phyloP scores from a whole-genome alignment of 2,113 vertebrate genomes.

The Danionella cerebrum region DNA sequence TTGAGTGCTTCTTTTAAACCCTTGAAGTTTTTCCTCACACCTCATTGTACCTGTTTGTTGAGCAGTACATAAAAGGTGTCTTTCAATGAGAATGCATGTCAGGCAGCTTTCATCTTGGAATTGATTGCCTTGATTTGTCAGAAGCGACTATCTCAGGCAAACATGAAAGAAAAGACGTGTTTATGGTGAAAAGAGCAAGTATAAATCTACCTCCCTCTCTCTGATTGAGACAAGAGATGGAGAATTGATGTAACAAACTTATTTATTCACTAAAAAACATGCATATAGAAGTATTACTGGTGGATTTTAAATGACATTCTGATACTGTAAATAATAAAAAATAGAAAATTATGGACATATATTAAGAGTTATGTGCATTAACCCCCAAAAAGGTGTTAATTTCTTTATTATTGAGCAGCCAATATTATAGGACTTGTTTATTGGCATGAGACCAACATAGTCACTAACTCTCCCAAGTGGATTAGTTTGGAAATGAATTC shows the following conservation, averaged over 20 bases:
- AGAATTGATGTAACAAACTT: background rate
- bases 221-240: background rate
- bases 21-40: background rate
- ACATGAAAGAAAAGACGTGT: constrained; percentile 10
- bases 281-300: too few species aligned
- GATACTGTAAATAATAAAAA: background rate
- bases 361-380: too few species aligned
- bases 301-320: too few species aligned
- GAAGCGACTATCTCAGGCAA: background rate
- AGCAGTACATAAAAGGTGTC: background rate
- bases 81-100: constrained; percentile 1
- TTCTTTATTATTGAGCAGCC: too few species aligned
- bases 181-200: background rate
- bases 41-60: background rate
- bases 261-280: background rate
- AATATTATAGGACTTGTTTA: too few species aligned
- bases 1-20: constrained; percentile 3
- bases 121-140: constrained; percentile 3
- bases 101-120: constrained; percentile 25
- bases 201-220: background rate
- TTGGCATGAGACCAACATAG: too few species aligned
- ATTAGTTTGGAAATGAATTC: too few species aligned
- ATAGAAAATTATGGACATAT: background rate
- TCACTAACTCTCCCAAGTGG: too few species aligned
- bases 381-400: too few species aligned